phyloP scores from a whole-genome alignment of 2,888 invertebrate genomes.

The Meghimatium bilineatum region DNA sequence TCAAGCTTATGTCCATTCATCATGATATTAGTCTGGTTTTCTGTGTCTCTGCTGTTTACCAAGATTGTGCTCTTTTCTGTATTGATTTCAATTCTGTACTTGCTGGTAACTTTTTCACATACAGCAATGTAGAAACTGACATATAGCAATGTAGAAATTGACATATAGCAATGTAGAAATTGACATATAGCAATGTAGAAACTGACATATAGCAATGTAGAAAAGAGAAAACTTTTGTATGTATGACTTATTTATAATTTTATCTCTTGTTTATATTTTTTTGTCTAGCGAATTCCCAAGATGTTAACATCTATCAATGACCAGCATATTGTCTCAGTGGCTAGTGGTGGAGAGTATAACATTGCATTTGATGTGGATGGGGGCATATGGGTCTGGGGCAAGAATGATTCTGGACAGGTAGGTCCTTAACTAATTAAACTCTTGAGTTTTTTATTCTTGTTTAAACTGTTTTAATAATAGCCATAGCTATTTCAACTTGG shows the following conservation, averaged over 20 bases:
- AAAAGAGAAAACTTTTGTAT: neutral
- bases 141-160: too few species aligned
- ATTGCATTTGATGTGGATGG: constrained; percentile 83
- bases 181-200: too few species aligned
- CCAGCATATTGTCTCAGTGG: constrained; percentile 77
- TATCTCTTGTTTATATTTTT: neutral
- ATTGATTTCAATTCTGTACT: too few species aligned
- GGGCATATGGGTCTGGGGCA: constrained; percentile 86
- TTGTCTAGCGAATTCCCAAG: constrained; percentile 65
- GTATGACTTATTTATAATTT: neutral
- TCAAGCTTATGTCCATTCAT: too few species aligned
- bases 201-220: too few species aligned
- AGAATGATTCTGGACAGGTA: constrained; percentile 83
- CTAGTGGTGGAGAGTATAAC: constrained; percentile 88
- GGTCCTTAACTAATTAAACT: constrained; percentile 21
- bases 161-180: too few species aligned
- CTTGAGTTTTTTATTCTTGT: neutral
- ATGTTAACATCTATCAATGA: constrained; percentile 71
- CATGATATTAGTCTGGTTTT: too few species aligned
- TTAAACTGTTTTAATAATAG: neutral
- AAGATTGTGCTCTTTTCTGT: too few species aligned
- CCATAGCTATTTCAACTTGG: neutral
- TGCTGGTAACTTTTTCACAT: too few species aligned
- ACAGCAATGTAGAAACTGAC: too few species aligned
- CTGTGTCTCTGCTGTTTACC: too few species aligned